These are phyloP conservation scores for Hydra vulgaris DNA, from an alignment of 30 jellyfish, hydroid and myxozoan genomes.

Conservation along the genomic window DNA sequence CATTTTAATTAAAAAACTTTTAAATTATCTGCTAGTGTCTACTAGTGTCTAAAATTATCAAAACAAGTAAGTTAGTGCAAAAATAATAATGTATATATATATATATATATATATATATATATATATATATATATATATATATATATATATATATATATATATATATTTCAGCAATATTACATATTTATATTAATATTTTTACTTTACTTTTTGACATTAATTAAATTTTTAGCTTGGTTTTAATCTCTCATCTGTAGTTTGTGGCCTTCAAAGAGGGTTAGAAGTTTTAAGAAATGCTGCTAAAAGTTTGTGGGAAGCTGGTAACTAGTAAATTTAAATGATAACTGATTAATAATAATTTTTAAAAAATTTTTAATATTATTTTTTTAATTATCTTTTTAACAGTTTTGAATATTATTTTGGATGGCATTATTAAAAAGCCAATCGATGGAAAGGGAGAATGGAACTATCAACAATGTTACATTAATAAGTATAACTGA, in stretches of 20 bases:
- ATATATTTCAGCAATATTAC: too few relatives aligned
- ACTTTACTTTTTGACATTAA: too few relatives aligned
- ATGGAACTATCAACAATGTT: neutral
- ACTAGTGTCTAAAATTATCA: too few relatives aligned
- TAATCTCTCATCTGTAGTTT: slow-evolving; percentile 21
- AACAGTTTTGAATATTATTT: neutral
- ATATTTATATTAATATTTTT: too few relatives aligned
- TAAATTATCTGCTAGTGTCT: too few relatives aligned
- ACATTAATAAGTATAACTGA: neutral
- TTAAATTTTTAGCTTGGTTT: slow-evolving; percentile 19
- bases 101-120: too few relatives aligned
- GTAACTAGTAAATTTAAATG: slow-evolving; percentile 20
- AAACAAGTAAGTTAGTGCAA: too few relatives aligned
- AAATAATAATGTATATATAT: too few relatives aligned
- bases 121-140: too few relatives aligned
- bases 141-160: too few relatives aligned
- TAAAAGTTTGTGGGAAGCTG: slow-evolving; percentile 51
- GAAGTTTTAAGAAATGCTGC: slow-evolving; percentile 73
- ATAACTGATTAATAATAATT: neutral
- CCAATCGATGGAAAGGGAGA: neutral
- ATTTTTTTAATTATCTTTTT: neutral
- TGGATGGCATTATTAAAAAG: neutral
- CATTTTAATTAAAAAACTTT: too few relatives aligned
- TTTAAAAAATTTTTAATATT: too few relatives aligned
- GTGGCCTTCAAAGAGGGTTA: slow-evolving; percentile 32